Percentiles rank a stretch among this genome's conserved stretches.
Evolutionary conservation across 1,140 invertebrate genomes (phyloP).

Genomic region (Heliothis subflexa): DNA sequence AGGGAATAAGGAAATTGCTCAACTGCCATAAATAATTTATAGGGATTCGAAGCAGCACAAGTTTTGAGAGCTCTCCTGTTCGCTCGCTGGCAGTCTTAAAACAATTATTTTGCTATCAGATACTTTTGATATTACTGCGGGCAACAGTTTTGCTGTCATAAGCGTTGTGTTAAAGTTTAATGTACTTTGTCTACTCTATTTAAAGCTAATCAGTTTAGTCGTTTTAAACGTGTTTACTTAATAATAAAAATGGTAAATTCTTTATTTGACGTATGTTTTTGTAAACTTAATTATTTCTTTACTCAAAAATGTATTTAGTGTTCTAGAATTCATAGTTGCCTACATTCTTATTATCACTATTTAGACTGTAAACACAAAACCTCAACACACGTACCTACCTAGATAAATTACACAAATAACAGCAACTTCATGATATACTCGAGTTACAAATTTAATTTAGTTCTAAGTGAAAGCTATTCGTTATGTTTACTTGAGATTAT

Average conservation of each 20-base stretch:
- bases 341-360: no score
- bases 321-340: no score
- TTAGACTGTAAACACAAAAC: slow-evolving; percentile 4
- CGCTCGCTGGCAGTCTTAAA: slow-evolving; percentile 50
- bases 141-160: slow-evolving; percentile 1
- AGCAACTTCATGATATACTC: slow-evolving; percentile 14
- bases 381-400: slow-evolving; percentile 10
- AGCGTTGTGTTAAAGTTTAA: neutral
- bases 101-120: slow-evolving; percentile 49
- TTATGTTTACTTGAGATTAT: slow-evolving; percentile 27
- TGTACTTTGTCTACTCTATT: neutral
- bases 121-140: slow-evolving; percentile 43
- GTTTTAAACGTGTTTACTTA: no score
- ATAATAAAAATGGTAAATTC: no score
- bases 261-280: no score
- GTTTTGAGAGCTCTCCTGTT: slow-evolving; percentile 75
- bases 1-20: slow-evolving; percentile 75
- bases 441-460: slow-evolving; percentile 32
- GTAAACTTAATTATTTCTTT: no score
- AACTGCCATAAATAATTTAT: slow-evolving; percentile 83
- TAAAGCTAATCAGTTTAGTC: no score
- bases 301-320: no score
- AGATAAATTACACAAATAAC: slow-evolving; percentile 36
- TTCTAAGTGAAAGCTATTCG: slow-evolving; percentile 34
- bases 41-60: slow-evolving; percentile 73